Evolutionary conservation across 2,888 invertebrate genomes (phyloP), one percentile per base, ranked within the genome.

Genomic region (Onthophagus sagittarius): DNA sequence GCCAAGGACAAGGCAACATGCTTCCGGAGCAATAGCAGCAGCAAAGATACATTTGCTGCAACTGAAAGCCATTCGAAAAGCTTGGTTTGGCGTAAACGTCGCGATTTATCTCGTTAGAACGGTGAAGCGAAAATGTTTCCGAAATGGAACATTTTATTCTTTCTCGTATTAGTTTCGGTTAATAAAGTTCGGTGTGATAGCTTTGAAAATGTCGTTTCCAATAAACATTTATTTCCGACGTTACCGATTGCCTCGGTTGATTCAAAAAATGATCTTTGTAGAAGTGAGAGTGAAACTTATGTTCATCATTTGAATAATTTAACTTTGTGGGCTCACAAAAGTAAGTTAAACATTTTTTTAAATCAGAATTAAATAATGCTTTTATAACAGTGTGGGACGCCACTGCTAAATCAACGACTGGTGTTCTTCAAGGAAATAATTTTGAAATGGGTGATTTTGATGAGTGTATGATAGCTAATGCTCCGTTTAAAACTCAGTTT

Each of bases 371-470:
- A 2, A 71, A 69, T 62, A 13, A 15, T 63, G 53, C 31, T 72
- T 75, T 67, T 64, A 63, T 84, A 79, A 72, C 80, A 90, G 90
- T 90, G 85, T 90, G 90, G 89, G 91, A 91, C 78, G 85, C 90
- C 0, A 88, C 89, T 39, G 87, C 89, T 0, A 89, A 89, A 73
- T 87, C 88, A 69, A 86, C 89, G 0, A 85, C 86, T 70, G 90
- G 90, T 0, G 82, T 89, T 9, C 81, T 90, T 0, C 87, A 87
- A 63, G 90, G 89, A 0, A 89, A 87, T 78, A 83, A 86, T 0
- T 89, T 86, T 78, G 89, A 90, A 77, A 83, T 90, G 75, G 91
- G 91, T 0, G 88, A 90, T 81, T 91, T 88, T 78, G 90, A 90
- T 77, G 89, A 90, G 80, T 91, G 90, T 77, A 73, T 86, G 64